phyloP scores from a whole-genome alignment of 2,797 vertebrate species.

The Erpetoichthys calabaricus region DNA sequence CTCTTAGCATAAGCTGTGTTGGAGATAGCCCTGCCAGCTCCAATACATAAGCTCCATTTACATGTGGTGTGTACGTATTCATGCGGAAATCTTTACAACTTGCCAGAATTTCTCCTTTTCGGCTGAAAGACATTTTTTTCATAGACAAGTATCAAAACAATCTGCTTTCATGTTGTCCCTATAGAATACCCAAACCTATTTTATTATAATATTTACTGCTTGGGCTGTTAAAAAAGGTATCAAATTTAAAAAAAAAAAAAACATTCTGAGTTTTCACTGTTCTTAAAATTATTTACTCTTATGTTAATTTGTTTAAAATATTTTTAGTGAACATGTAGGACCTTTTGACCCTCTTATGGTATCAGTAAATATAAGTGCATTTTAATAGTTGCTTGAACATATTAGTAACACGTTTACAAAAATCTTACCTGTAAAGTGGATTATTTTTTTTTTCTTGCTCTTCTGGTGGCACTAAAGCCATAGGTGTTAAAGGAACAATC shows the following conservation, averaged over 20 bases:
- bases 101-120: slow-evolving; percentile 61
- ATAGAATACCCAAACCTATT: background rate
- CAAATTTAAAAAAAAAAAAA: no score
- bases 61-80: slow-evolving; percentile 53
- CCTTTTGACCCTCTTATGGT: no score
- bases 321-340: no score
- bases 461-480: slow-evolving; percentile 61
- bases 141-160: no score
- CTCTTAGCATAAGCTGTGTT: slow-evolving; percentile 5
- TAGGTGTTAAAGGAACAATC: slow-evolving; percentile 59
- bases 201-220: background rate
- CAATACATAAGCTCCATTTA: slow-evolving; percentile 51
- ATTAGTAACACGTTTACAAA: background rate
- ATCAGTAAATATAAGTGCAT: no score
- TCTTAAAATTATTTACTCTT: no score
- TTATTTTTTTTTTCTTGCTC: slow-evolving; percentile 57
- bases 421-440: slow-evolving; percentile 65
- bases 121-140: slow-evolving; percentile 32
- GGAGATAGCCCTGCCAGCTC: slow-evolving; percentile 26
- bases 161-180: background rate
- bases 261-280: no score
- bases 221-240: background rate
- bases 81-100: slow-evolving; percentile 80
- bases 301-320: no score
- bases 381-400: no score